phyloP scores from a whole-genome alignment of 1,140 invertebrate species.

The Coenobita brevimanus region DNA sequence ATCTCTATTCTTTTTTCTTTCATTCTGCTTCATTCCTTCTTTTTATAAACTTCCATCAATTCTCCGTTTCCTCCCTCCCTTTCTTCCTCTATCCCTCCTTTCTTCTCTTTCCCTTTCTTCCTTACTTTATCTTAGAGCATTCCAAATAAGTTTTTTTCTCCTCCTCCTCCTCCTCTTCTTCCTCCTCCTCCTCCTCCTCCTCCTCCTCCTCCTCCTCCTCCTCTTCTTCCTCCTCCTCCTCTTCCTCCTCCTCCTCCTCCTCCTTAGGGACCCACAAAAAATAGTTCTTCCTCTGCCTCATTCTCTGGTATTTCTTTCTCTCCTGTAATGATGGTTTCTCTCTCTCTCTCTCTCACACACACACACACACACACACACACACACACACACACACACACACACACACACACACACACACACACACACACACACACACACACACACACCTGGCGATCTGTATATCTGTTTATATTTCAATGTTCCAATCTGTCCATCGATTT shows the following conservation, averaged over 20 bases:
- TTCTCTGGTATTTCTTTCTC: not conserved
- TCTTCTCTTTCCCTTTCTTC: too few relatives aligned
- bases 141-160: too few relatives aligned
- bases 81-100: not conserved
- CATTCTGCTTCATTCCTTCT: not conserved
- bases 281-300: not conserved
- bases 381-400: too few relatives aligned
- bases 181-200: not conserved
- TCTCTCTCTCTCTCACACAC: not conserved
- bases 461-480: too few relatives aligned
- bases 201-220: not conserved
- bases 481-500: too few relatives aligned
- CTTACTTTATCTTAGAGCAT: too few relatives aligned
- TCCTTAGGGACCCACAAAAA: not conserved
- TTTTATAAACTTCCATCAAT: not conserved
- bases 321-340: constrained; percentile 12
- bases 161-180: constrained; percentile 1
- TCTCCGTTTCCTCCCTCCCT: not conserved
- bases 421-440: too few relatives aligned
- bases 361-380: too few relatives aligned
- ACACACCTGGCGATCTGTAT: too few relatives aligned
- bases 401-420: too few relatives aligned
- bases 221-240: not conserved
- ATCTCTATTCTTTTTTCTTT: not conserved
- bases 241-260: not conserved